Evolutionary conservation across 1,140 invertebrate genomes (phyloP), one percentile per base, ranked within the genome.

Genomic region (Drosophila sechellia): DNA sequence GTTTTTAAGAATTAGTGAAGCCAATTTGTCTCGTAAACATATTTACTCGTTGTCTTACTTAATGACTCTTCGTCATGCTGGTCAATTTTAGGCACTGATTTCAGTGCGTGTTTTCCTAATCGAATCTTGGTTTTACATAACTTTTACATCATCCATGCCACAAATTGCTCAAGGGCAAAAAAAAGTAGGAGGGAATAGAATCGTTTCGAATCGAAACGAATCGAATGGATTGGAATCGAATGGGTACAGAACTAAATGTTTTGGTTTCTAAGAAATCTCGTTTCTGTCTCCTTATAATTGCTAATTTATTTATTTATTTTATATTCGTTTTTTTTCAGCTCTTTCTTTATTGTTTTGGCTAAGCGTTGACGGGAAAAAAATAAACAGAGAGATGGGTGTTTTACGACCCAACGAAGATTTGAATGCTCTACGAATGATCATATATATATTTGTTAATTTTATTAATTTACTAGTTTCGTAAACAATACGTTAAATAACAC

Each of bases 281-380:
- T 87, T 87, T 76, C 64, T 58, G 63, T 75, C 64, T 81, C 83
- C 70, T 57, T 63, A 79, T 86, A 86, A 86, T 86, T 86, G 83
- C 79, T 86, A 86, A 86, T 86, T 86, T 86, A 86, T 86, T 80
- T 77, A 49, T 60, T 86, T 81, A 77, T 81, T 81, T 86, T 77
- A 80, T 74, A 70, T 59, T 84, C 25, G 65, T 74, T 73, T 76
- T 73, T 84, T 69, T 79, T 73, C 63, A 76, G 75, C 64, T 76
- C 72, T 79, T 80, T 72, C 66, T 59, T 77, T 77, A 71, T 79
- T 79, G 55, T 68, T 79, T 79, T 73, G 53, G 59, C 43, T 17
- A 55, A 68, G 64, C 64, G 37, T 42, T 63, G 48, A 42, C 6
- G 20, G 20, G 37, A 25, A 31, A 48, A 56, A 70, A 70, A 70